Conservation (phyloP, 2,888 invertebrate genomes). For the Cancer borealis region DNA sequence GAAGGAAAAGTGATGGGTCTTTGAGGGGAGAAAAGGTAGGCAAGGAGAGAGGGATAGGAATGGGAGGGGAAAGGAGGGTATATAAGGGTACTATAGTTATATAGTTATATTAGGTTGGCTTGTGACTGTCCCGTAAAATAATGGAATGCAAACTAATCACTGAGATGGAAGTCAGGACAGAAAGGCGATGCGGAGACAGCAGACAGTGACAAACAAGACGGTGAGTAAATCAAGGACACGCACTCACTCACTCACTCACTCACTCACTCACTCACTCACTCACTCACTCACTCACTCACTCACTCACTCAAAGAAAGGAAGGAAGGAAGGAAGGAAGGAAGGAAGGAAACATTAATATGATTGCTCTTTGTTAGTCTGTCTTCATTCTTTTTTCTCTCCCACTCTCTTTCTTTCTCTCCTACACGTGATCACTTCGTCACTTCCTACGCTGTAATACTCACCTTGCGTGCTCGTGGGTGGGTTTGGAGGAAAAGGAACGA, state of each 20-base stretch:
- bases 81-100: no score
- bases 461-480: not conserved
- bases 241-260: not conserved
- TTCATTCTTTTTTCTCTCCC: not conserved
- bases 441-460: not conserved
- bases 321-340: not conserved
- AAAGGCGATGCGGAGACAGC: not conserved
- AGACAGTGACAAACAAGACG: not conserved
- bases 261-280: not conserved
- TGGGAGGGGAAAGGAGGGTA: no score
- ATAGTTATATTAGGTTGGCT: not conserved
- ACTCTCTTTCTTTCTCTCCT: no score
- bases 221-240: not conserved
- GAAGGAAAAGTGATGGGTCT: no score
- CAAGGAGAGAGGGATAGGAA: no score
- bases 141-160: not conserved
- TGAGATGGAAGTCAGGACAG: not conserved
- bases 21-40: no score
- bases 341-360: not conserved
- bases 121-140: constrained; percentile 10
- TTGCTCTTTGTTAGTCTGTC: not conserved
- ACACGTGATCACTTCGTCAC: not conserved
- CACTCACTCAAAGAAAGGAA: not conserved
- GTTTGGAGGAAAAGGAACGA: not conserved
- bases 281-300: not conserved